These are phyloP conservation scores for Hyposoter didymator DNA, from an alignment of 2,888 invertebrate species.

Conservation along the genomic window DNA sequence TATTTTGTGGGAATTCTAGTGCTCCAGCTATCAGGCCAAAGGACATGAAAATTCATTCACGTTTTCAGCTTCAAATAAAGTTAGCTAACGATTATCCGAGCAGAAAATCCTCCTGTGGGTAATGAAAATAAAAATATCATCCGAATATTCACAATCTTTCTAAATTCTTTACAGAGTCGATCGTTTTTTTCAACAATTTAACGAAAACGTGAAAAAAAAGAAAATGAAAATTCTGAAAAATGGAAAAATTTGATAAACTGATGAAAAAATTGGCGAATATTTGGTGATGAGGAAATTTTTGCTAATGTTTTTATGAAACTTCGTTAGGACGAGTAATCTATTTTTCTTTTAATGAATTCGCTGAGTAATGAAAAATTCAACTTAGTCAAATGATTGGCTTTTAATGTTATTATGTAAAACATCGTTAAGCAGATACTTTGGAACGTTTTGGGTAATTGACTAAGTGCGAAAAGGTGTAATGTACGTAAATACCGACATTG, in stretches of 20 bases:
- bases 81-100: background rate
- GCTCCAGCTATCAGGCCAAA: background rate
- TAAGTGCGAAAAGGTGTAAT: conserved; percentile 21
- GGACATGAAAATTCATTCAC: background rate
- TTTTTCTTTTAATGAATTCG: background rate
- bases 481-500: conserved; percentile 57
- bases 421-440: background rate
- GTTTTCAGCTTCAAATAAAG: background rate
- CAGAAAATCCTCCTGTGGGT: background rate
- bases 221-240: background rate
- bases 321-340: background rate
- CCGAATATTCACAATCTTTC: background rate
- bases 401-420: background rate
- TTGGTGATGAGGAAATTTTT: background rate
- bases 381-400: background rate
- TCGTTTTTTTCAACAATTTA: background rate
- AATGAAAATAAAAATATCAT: background rate
- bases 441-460: conserved; percentile 9
- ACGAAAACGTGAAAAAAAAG: background rate
- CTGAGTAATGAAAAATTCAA: background rate
- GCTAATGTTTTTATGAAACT: background rate
- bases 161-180: background rate
- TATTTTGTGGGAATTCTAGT: background rate
- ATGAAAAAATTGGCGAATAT: background rate
- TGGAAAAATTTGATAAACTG: background rate